Percentiles rank a stretch among this genome's conserved stretches.
Evolutionary conservation across 2,113 vertebrate genomes (phyloP).

Genomic region (Gallinago media): DNA sequence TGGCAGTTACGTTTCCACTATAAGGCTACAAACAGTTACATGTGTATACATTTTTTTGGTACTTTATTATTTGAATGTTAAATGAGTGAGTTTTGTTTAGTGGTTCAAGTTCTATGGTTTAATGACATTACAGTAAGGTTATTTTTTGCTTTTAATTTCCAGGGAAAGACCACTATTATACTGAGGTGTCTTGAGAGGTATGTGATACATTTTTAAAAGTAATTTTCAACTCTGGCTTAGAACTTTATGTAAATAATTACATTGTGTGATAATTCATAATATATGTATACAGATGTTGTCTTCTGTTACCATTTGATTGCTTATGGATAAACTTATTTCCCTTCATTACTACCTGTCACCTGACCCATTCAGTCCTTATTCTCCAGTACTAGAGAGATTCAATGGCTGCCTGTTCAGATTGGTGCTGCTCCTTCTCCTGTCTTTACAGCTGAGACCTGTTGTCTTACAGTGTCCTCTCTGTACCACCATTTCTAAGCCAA

Average conservation of each 20-base stretch:
- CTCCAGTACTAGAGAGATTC: background rate
- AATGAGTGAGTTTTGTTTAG: conserved; percentile 42
- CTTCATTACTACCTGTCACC: background rate
- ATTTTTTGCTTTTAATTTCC: conserved; percentile 64
- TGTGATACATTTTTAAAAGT: conserved; percentile 28
- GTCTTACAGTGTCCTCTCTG: background rate
- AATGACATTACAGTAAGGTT: conserved; percentile 34
- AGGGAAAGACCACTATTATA: conserved; percentile 95
- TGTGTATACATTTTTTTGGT: conserved; percentile 38
- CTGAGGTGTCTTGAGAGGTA: conserved; percentile 94
- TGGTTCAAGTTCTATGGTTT: conserved; percentile 27
- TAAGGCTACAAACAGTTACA: conserved; percentile 4
- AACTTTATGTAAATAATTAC: background rate
- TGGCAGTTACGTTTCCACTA: conserved; percentile 59
- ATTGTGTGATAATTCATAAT: background rate
- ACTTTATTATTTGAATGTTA: conserved; percentile 48
- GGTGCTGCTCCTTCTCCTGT: background rate
- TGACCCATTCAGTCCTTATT: background rate
- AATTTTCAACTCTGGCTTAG: background rate
- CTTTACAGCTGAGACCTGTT: background rate
- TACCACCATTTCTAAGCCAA: background rate
- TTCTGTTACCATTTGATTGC: background rate
- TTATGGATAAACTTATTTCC: background rate
- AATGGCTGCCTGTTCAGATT: background rate
- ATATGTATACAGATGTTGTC: background rate